phyloP scores from a whole-genome alignment of 2,888 invertebrate species.

The Eremobia ochroleuca region DNA sequence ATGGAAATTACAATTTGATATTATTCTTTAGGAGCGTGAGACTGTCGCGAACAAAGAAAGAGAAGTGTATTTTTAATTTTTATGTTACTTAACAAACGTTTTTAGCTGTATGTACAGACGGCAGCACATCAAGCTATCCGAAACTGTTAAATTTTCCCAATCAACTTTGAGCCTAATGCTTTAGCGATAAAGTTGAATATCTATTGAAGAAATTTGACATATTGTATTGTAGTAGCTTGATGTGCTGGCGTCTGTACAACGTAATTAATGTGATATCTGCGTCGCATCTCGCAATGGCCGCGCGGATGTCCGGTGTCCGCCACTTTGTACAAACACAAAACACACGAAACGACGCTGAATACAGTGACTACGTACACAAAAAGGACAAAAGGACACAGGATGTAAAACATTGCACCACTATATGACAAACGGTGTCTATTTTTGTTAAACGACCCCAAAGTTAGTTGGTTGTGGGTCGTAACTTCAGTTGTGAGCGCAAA shows the following conservation, averaged over 20 bases:
- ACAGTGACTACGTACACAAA: conserved; percentile 69
- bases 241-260: not conserved
- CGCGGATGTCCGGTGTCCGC: conserved; percentile 80
- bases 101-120: conserved; percentile 60
- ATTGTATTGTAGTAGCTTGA: too few relatives aligned
- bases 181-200: too few relatives aligned
- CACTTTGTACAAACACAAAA: conserved; percentile 75
- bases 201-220: too few relatives aligned
- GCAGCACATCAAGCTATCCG: too few relatives aligned
- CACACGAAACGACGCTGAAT: conserved; percentile 74
- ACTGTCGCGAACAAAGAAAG: conserved; percentile 53
- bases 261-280: conserved; percentile 72
- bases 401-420: conserved; percentile 75
- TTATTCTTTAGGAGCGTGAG: conserved; percentile 56
- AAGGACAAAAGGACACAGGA: conserved; percentile 75
- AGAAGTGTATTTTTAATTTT: conserved; percentile 45
- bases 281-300: conserved; percentile 75
- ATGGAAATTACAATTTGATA: conserved; percentile 61
- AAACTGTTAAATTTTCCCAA: too few relatives aligned
- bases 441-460: conserved; percentile 70
- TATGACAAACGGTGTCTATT: conserved; percentile 73
- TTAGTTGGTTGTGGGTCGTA: conserved; percentile 54
- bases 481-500: conserved; percentile 42
- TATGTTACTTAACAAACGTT: conserved; percentile 54
- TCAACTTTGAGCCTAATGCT: too few relatives aligned